Evolutionary conservation across 2,113 vertebrate species (phyloP).

Genomic region (Hydropotes inermis): DNA sequence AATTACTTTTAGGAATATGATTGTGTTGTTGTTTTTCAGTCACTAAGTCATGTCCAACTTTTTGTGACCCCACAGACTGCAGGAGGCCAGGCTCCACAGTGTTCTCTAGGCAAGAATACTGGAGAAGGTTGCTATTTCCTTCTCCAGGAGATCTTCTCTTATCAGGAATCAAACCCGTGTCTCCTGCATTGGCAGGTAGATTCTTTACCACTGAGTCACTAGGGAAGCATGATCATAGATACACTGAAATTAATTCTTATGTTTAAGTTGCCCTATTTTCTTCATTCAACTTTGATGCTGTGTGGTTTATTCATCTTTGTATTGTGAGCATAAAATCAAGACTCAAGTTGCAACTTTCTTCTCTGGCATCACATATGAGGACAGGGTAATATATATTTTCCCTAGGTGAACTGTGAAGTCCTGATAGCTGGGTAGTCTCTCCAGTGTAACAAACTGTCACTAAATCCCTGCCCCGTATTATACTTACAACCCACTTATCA

Average conservation of each 20-base stretch:
- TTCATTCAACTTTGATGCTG: background rate
- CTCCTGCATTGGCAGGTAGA: background rate
- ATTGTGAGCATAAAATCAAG: background rate
- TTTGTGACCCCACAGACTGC: background rate
- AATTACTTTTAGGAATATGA: background rate
- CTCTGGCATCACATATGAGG: background rate
- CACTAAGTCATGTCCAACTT: background rate
- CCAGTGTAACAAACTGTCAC: conserved; percentile 64
- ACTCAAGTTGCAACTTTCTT: background rate
- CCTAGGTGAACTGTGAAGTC: background rate
- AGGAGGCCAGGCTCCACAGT: background rate
- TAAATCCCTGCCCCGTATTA: conserved; percentile 63
- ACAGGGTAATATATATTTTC: background rate
- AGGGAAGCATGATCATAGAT: background rate
- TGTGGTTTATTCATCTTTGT: background rate
- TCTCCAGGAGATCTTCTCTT: background rate
- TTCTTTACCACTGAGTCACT: background rate
- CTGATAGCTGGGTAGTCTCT: conserved; percentile 34
- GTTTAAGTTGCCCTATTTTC: background rate
- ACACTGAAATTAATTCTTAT: background rate
- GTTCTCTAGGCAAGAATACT: background rate
- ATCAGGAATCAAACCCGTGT: background rate
- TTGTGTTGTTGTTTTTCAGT: background rate
- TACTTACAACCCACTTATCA: conserved; percentile 65
- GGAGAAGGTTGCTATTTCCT: background rate